Percentiles rank a stretch among this genome's conserved stretches.
These are phyloP conservation scores for Girardinus metallicus DNA, from an alignment of 2,797 vertebrate genomes.

Conservation along the genomic window DNA sequence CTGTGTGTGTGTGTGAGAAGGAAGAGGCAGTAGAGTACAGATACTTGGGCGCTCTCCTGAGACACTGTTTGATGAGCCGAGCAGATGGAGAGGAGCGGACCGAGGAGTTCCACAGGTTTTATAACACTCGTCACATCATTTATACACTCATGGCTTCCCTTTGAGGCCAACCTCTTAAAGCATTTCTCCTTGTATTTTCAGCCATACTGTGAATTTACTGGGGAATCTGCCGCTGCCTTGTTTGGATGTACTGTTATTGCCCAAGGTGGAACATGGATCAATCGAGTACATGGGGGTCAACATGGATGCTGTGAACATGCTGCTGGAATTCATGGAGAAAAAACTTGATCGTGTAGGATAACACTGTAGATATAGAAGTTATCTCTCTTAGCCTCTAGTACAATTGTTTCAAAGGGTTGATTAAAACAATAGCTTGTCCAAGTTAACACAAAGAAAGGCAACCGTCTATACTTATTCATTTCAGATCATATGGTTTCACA, in stretches of 20 bases:
- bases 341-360: slow-evolving; percentile 87
- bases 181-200: slow-evolving; percentile 45
- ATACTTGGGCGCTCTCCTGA: slow-evolving; percentile 88
- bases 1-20: slow-evolving; percentile 65
- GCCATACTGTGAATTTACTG: slow-evolving; percentile 89
- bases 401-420: background rate
- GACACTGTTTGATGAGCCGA: slow-evolving; percentile 88
- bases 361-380: background rate
- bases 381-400: background rate
- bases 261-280: slow-evolving; percentile 86
- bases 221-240: slow-evolving; percentile 91
- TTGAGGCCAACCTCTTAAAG: background rate
- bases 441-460: background rate
- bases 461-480: background rate
- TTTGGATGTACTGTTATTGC: slow-evolving; percentile 88
- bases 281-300: slow-evolving; percentile 92
- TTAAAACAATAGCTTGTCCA: background rate
- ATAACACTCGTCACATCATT: background rate
- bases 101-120: slow-evolving; percentile 91
- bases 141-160: background rate
- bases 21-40: slow-evolving; percentile 89
- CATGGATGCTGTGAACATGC: slow-evolving; percentile 89
- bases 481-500: background rate
- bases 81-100: slow-evolving; percentile 89
- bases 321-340: slow-evolving; percentile 89